Evolutionary conservation across 2,113 vertebrate genomes (phyloP).

Genomic region (Paradisaea rubra): DNA sequence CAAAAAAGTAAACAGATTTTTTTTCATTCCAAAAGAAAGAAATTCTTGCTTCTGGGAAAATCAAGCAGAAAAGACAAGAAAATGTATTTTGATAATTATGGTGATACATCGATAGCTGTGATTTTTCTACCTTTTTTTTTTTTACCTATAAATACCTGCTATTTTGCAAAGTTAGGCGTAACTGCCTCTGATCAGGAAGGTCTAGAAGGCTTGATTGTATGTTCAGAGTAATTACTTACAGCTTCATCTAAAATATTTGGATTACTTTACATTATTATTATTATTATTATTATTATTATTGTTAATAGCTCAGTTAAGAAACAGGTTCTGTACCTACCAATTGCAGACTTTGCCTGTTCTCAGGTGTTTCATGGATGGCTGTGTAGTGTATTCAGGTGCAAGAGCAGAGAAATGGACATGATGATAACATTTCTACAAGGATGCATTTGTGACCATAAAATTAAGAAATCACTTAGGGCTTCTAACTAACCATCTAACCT

Average conservation of each 20-base stretch:
- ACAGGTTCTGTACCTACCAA: rapidly evolving
- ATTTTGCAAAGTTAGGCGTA: neutral
- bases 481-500: neutral
- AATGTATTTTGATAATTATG: neutral
- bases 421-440: neutral
- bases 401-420: neutral
- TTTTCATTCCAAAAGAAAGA: neutral
- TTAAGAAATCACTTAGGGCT: neutral
- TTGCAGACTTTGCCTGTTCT: neutral
- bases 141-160: neutral
- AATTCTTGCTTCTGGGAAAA: neutral
- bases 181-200: neutral
- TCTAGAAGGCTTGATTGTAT: neutral
- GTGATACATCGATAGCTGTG: neutral
- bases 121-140: neutral
- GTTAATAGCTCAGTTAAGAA: neutral
- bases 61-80: neutral
- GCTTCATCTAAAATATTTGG: neutral
- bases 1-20: neutral
- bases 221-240: neutral
- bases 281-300: neutral
- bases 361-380: neutral
- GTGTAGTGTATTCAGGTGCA: neutral
- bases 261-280: neutral
- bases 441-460: neutral